Base-by-base conservation (phyloP, 2,888 invertebrate species). In the Trilocha varians region DNA sequence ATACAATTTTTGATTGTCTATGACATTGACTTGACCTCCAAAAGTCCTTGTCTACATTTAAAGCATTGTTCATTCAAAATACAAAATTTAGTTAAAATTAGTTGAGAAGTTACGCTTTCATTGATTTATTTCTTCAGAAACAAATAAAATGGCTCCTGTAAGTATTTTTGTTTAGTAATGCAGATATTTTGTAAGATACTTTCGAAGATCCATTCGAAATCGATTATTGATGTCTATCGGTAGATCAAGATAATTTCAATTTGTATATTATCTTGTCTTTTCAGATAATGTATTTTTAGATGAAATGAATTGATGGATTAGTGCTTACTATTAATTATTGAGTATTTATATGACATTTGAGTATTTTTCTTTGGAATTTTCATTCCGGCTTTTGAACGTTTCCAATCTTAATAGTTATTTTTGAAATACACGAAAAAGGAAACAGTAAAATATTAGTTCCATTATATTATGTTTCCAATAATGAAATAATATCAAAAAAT, bases 21-120 rank as follows among this genome's bases (percentile, higher is more conserved):
- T 78, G 80, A 77, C 79, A 71, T 80, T 82, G 70, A 51, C 38
- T 53, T 80, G 82, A 80, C 82, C 82, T 78, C 63, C 66, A 70
- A 53, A 62, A 70, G 64, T 65, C 67, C 70, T 70, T 68, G 52
- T 50, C 53, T 53, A 47, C 45, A 47, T 47, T 42, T 40, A 51
- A 57, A 49, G 55, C 50, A 56, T 72, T 76, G 78, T 77, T 78
- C 47, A 38, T 47, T 41, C 37, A 32, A 15, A 39, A 38, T 38
- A 39, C 44, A 32, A 33, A 44, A 36, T 25, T 38, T 42, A 32
- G 8, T 36, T 39, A 38, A 16, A 43, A 37, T 17, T 36, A 16
- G 33, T 32, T 34, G 25, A 34, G 38, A 38, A 18, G 25, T 34
- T 16, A 14, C 41, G 25, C 6, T 9, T 25, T 9, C 2, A 25